Base-by-base conservation (phyloP, 2,888 invertebrate genomes). In the Copidosoma aretas region DNA sequence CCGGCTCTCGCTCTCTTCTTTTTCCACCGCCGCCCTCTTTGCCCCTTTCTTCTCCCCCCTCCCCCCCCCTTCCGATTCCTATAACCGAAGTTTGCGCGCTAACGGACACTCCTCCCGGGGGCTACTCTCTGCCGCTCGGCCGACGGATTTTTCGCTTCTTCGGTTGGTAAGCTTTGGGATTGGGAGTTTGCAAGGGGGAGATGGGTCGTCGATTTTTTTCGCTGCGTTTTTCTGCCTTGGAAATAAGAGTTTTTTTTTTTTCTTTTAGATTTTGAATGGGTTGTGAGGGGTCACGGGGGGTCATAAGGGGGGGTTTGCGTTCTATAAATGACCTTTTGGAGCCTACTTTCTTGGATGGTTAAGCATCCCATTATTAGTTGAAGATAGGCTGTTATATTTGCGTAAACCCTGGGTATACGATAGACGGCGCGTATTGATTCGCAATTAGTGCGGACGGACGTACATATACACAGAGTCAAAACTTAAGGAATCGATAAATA, bases 401-500 rank as follows among this genome's bases (percentile, higher is more conserved):
- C 4, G 32, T 32, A 32, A 32, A 3, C 32, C 32, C 32, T 32
- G 3, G 32, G 32, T 3, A 8, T 32, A 32, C 8, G 32, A 32
- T 8, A n/a, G n/a, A 32, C 8, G 32, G 32, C 32, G 32, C 32
- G 32, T 32, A 32, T 32, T 8, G 32, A 32, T 32, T 32, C 8
- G 32, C 32, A 32, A 32, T 32, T 32, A 25, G 56, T 25, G 56
- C 56, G 32, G 12, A 14, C 54, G 43, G 8, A 12, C 12, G 43
- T 17, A 12, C 43, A 17, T 12, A 32, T 32, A 8, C 32, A 32
- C 32, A 32, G 32, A 32, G 32, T 39, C 3, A 51, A 25, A 39
- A 59, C 62, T 70, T 63, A 63, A 70, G 64, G 32, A 70, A 70
- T 66, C 63, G 63, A 70, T 63, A 70, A 66, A n/a, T n/a, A n/a